phyloP scores from a whole-genome alignment of 2,113 vertebrate genomes.

The Mola mola region DNA sequence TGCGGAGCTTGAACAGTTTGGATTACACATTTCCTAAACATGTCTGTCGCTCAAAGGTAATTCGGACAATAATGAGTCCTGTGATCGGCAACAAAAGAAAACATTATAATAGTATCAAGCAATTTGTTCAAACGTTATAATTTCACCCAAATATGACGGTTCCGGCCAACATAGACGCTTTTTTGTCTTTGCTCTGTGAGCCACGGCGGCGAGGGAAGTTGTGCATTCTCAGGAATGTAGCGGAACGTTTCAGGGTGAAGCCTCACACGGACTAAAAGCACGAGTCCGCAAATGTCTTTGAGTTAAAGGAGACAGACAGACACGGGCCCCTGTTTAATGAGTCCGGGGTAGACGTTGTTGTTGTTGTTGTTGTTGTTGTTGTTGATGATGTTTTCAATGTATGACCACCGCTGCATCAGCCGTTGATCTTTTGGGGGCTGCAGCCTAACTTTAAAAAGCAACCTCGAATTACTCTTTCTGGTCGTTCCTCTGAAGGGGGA shows the following conservation, averaged over 20 bases:
- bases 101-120: no score
- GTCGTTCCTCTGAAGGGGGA: conserved; percentile 25
- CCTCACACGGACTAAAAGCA: conserved; percentile 16
- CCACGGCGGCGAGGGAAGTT: conserved; percentile 58
- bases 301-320: conserved; percentile 7
- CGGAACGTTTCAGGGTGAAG: conserved; percentile 52
- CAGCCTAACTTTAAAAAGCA: not conserved
- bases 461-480: not conserved
- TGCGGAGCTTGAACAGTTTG: no score
- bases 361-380: conserved; percentile 6
- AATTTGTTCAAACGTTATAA: no score
- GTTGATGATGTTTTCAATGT: not conserved
- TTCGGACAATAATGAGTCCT: no score
- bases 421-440: not conserved
- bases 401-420: no score
- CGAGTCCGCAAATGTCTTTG: conserved; percentile 16
- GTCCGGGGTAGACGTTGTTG: not conserved
- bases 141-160: conserved; percentile 10
- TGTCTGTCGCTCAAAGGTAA: no score
- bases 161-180: conserved; percentile 39
- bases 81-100: no score
- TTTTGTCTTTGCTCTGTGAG: conserved; percentile 72
- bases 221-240: conserved; percentile 69
- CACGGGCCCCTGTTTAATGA: not conserved
- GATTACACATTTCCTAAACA: no score